Base-by-base conservation (phyloP, 2,797 vertebrate species). In the Sebastes melanostomus region DNA sequence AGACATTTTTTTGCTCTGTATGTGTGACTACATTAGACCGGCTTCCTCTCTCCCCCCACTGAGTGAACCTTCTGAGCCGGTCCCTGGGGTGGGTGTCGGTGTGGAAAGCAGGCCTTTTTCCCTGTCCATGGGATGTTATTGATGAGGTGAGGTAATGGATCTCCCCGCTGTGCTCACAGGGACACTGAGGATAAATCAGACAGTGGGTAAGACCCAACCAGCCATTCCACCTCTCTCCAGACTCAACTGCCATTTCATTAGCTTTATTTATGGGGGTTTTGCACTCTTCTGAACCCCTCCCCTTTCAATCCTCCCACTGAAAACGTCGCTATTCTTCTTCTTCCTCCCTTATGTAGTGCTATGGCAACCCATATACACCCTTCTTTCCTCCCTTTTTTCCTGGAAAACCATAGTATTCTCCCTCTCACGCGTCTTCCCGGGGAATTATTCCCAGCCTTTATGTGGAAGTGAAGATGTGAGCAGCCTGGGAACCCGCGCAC, bases 231-330 rank as follows among this genome's bases (percentile, higher is more conserved):
- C 93, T 94, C 92, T 94, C 92, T 92, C 85, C 82, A 92, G 90
- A 93, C 93, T 92, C 93, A 94, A 94, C 88, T 90, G 89, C 92
- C 94, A 95, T 96, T 96, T 96, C 95, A 96, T 96, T 96, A 94
- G 93, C 91, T 93, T 96, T 96, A 96, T 96, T 96, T 96, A 96
- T 95, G 91, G 92, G 84, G 89, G 87, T 85, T 86, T 78, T 92
- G 89, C 91, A 92, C 94, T 94, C 88, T 87, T 87, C 82, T 80
- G 87, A 86, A 91, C 82, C 84, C 93, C 86, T 87, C 91, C 86
- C 86, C 87, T 91, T 77, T 85, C 73, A 29, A 34, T 81, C 80
- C 82, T 88, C 90, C 88, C 82, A 84, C 87, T 84, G 79, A 92
- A 93, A 94, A 92, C 77, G 78, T 78, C 13, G 67, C 86, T 90